phyloP scores from a whole-genome alignment of 2,113 vertebrate genomes.

The Ramphastos sulfuratus region DNA sequence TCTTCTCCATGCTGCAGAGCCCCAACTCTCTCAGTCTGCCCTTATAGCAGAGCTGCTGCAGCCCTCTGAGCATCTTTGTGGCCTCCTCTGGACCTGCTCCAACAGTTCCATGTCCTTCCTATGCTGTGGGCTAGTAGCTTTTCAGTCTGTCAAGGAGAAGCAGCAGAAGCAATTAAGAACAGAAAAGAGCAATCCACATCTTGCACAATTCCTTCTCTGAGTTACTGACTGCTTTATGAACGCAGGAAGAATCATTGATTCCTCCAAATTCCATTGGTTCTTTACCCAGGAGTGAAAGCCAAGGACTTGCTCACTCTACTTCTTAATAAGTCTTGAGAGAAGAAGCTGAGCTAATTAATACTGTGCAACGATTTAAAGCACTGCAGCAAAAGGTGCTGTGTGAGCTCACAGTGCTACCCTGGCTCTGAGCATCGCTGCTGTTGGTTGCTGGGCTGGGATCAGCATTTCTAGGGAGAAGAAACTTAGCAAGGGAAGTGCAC shows the following conservation, averaged over 20 bases:
- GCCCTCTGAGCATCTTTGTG: too few species aligned
- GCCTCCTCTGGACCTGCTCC: too few species aligned
- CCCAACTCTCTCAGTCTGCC: too few species aligned
- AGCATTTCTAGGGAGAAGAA: neutral
- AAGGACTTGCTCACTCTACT: neutral
- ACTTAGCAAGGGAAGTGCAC: neutral
- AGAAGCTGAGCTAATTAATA: neutral
- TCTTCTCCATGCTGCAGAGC: too few species aligned
- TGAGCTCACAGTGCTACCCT: neutral
- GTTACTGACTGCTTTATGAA: neutral
- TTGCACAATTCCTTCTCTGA: neutral
- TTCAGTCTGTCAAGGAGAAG: neutral
- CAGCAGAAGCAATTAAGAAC: neutral
- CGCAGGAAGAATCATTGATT: neutral
- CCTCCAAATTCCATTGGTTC: neutral
- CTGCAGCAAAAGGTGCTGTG: neutral
- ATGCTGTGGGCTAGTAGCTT: neutral
- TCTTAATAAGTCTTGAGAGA: neutral
- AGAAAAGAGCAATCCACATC: neutral
- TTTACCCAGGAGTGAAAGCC: neutral
- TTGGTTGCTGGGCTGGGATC: neutral
- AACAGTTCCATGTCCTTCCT: too few species aligned
- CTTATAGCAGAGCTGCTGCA: too few species aligned
- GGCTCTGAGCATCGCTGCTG: neutral
- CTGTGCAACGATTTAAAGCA: slow-evolving; percentile 8